A percentile compares a stretch with the other conserved stretches of the same genome.
These are phyloP conservation scores for Mergus octosetaceus DNA, from an alignment of 2,797 vertebrate species.

Conservation along the genomic window DNA sequence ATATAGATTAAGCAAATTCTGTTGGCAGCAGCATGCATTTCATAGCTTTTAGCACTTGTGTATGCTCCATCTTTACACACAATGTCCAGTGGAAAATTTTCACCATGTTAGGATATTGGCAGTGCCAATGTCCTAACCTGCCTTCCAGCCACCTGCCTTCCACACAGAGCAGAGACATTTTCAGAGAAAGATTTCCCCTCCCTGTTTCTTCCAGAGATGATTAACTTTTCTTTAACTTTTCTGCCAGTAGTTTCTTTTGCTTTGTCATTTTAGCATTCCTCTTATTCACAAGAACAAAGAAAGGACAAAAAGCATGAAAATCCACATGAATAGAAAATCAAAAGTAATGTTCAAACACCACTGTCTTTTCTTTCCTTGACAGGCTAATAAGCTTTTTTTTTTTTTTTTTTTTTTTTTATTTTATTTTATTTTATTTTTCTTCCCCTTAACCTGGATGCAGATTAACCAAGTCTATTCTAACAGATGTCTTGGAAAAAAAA, in stretches of 20 bases:
- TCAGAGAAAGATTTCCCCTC: background rate
- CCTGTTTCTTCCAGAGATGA: background rate
- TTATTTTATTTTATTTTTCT: background rate
- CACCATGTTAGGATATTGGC: fast-evolving
- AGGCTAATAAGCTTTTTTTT: background rate
- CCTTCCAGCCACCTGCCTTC: background rate
- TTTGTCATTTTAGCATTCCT: background rate
- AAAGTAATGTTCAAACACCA: background rate
- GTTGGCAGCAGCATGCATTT: background rate
- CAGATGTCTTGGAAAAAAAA: background rate
- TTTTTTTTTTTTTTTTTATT: background rate
- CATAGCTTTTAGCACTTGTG: background rate
- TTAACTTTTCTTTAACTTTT: background rate
- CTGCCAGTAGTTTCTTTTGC: background rate
- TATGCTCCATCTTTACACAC: background rate
- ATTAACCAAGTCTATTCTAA: background rate
- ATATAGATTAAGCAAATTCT: background rate
- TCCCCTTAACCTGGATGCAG: background rate
- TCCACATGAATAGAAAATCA: background rate
- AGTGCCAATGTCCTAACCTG: too few relatives aligned
- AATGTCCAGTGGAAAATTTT: background rate
- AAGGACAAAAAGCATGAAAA: background rate
- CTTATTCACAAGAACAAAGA: background rate
- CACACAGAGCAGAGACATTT: background rate
- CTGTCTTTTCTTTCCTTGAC: background rate